Conservation (phyloP, 2,888 invertebrate species). For the Heteropelma amictum region DNA sequence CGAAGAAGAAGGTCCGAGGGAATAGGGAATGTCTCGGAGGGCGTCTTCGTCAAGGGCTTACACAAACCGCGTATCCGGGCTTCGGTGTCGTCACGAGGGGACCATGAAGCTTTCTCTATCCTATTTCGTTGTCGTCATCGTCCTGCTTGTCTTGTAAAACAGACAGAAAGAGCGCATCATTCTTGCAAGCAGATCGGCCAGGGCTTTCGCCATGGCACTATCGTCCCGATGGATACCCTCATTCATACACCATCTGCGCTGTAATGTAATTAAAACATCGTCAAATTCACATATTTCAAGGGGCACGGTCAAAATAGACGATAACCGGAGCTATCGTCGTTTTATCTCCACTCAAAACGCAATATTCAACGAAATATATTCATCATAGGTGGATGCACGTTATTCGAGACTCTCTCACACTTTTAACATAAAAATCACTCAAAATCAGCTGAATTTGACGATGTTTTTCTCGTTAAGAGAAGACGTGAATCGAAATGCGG, state of each 20-base stretch:
- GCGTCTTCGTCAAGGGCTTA: slow-evolving; percentile 58
- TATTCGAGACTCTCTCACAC: too few species aligned
- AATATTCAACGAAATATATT: too few species aligned
- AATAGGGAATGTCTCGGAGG: slow-evolving; percentile 52
- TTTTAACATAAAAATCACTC: not conserved
- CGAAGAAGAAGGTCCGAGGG: not conserved
- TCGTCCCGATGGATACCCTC: slow-evolving; percentile 74
- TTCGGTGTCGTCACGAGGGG: slow-evolving; percentile 48
- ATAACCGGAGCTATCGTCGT: too few species aligned
- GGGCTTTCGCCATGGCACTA: slow-evolving; percentile 66
- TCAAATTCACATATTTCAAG: too few species aligned
- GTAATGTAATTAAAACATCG: too few species aligned
- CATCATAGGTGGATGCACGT: too few species aligned
- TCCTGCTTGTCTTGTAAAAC: slow-evolving; percentile 3
- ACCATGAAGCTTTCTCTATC: slow-evolving; percentile 17
- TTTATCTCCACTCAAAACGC: too few species aligned
- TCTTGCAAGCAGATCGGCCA: slow-evolving; percentile 60
- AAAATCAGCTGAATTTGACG: too few species aligned
- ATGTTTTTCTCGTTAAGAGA: too few species aligned
- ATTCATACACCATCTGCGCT: slow-evolving; percentile 73
- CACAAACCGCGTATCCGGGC: slow-evolving; percentile 51
- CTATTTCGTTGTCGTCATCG: slow-evolving; percentile 30
- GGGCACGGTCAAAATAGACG: not conserved
- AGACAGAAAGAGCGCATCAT: slow-evolving; percentile 26
- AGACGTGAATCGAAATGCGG: too few species aligned